Evolutionary conservation across 2,113 vertebrate genomes (phyloP).

Genomic region (Aviceda subcristata): DNA sequence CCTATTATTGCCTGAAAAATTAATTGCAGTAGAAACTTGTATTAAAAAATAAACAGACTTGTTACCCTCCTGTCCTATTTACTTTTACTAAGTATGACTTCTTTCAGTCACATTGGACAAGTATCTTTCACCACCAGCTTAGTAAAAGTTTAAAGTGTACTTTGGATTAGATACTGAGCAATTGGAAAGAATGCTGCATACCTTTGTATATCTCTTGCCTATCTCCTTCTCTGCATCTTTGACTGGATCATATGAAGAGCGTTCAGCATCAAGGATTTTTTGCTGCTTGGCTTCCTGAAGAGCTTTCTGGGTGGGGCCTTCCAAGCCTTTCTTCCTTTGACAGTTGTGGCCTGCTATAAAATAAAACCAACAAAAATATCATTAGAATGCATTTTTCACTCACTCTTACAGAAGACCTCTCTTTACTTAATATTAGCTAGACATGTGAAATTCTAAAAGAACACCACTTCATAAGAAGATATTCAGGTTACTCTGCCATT

Average conservation of each 20-base stretch:
- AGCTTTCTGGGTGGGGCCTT: slow-evolving; percentile 57
- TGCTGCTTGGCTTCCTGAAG: slow-evolving; percentile 61
- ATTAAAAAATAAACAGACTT: background rate
- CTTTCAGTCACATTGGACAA: background rate
- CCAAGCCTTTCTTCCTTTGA: background rate
- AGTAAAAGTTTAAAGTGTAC: background rate
- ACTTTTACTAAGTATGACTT: background rate
- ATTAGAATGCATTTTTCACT: background rate
- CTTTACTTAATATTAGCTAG: background rate
- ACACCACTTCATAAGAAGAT: background rate
- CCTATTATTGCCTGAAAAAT: background rate
- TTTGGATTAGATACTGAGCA: background rate
- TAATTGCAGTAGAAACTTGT: background rate
- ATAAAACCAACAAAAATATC: background rate
- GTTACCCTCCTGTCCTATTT: background rate
- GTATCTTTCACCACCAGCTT: background rate
- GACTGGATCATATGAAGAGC: background rate
- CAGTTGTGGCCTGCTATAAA: background rate
- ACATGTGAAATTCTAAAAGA: background rate
- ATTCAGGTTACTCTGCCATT: background rate
- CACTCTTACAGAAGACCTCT: background rate
- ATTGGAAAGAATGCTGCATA: slow-evolving; percentile 10
- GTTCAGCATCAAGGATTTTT: background rate
- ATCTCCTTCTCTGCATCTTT: slow-evolving; percentile 30
- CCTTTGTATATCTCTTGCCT: slow-evolving; percentile 35